Conservation (phyloP, 2,888 invertebrate species). For the Cephus spinipes region DNA sequence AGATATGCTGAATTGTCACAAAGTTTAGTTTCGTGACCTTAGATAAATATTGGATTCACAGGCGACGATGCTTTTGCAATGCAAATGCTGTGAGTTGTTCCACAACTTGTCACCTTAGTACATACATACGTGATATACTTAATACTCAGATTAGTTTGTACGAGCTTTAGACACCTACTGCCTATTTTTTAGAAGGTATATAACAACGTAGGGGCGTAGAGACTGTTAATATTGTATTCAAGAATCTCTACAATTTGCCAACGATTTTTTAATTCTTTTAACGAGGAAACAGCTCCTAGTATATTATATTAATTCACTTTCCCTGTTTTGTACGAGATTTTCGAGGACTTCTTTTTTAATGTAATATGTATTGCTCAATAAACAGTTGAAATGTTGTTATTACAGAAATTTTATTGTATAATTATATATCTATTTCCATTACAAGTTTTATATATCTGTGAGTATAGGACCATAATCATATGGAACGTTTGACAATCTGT, state of each 20-base stretch:
- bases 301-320: constrained; percentile 2
- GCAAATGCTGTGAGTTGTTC: too few species aligned
- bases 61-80: too few species aligned
- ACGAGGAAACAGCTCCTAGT: background rate
- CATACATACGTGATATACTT: background rate
- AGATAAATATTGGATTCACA: too few species aligned
- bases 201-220: constrained; percentile 22
- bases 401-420: constrained; percentile 13
- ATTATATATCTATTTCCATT: constrained; percentile 1
- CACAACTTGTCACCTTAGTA: too few species aligned
- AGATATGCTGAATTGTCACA: too few species aligned
- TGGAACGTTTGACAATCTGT: background rate
- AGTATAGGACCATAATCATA: background rate
- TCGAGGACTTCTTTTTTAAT: constrained; percentile 24
- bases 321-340: constrained; percentile 27
- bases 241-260: constrained; percentile 19
- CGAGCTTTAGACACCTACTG: constrained; percentile 19
- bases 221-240: constrained; percentile 18
- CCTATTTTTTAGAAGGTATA: constrained; percentile 19
- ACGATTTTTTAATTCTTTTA: constrained; percentile 10
- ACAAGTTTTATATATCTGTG: constrained; percentile 26
- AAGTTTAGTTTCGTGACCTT: too few species aligned
- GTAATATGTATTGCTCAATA: constrained; percentile 32
- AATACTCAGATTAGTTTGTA: background rate
- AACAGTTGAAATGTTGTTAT: constrained; percentile 30